These are phyloP conservation scores for Apodemus speciosus DNA, from an alignment of 2,113 vertebrate genomes.

Conservation along the genomic window DNA sequence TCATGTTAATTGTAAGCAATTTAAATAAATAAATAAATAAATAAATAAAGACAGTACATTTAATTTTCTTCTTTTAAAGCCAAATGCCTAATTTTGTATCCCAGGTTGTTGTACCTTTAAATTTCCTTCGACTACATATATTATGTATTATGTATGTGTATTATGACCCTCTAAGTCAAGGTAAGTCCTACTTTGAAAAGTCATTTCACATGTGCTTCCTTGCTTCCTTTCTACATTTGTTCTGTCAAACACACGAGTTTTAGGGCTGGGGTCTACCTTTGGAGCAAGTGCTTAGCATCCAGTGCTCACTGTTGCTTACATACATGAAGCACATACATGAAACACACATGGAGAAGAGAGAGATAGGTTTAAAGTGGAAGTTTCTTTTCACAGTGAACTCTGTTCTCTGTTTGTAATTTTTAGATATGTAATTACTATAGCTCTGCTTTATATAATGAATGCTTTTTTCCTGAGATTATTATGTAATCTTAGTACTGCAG, in stretches of 20 bases:
- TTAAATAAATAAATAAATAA: neutral
- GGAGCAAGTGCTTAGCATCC: neutral
- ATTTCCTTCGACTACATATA: neutral
- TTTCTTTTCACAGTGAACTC: constrained; percentile 40
- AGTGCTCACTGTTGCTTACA: neutral
- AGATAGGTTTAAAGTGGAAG: constrained; percentile 19
- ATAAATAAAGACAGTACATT: constrained; percentile 16
- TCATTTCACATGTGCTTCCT: neutral
- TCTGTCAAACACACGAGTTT: neutral
- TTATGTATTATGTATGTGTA: neutral
- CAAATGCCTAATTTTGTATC: constrained; percentile 15
- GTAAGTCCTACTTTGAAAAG: constrained; percentile 34
- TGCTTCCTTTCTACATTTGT: neutral
- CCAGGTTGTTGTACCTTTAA: neutral
- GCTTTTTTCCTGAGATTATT: constrained; percentile 51
- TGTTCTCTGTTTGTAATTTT: constrained; percentile 34
- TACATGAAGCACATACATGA: neutral
- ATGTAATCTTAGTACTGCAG: neutral
- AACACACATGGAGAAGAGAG: neutral
- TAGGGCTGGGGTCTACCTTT: neutral
- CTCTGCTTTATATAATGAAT: constrained; percentile 36
- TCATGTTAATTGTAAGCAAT: neutral
- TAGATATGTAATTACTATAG: constrained; percentile 13
- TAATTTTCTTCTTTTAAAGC: constrained; percentile 17
- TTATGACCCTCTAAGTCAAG: constrained; percentile 16